Base-by-base conservation (phyloP, 2,888 invertebrate species). In the Heliconius erato region DNA sequence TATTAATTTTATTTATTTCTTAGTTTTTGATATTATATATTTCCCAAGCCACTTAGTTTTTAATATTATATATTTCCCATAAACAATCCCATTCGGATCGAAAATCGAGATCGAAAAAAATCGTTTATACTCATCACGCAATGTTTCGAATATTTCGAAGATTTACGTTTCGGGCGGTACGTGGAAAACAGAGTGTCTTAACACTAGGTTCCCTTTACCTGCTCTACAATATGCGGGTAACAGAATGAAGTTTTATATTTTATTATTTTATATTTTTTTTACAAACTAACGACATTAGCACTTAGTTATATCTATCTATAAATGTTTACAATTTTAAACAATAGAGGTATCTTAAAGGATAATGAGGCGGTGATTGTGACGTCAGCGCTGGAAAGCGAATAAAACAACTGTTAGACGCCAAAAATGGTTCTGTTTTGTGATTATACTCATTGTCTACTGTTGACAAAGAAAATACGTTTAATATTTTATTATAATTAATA, bases 361-460 rank as follows among this genome's bases (percentile, higher is more conserved):
- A 83, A 82, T 82, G 82, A 89, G 86, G 90, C 74, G 68, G 80
- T 80, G 88, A 91, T 91, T 90, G 91, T 92, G 92, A 93, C 93
- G 93, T 92, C 93, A 93, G 85, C 78, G 78, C 79, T 84, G 84
- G 85, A 85, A 84, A 87, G 85, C 86, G 86, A 82, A 88, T 90
- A 90, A 89, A 91, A 91, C 90, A 89, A 91, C 91, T 88, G 88
- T 88, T 88, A 87, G 85, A 40, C 71, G 88, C 93, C 93, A 87
- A 93, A 94, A 92, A 92, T 87, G 92, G 93, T 86, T 84, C 86
- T 74, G 84, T 84, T 19, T 80, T 87, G 86, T 87, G 88, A 89
- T 89, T 89, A 88, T 88, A 85, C 82, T 85, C 85, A 88, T 85
- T 84, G 84, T 85, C 88, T 89, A 88, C 87, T 79, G 89, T 86